A percentile compares a stretch with the other conserved stretches of the same genome.
phyloP scores from a whole-genome alignment of 2,888 invertebrate species.

The Limnephilus auricula region DNA sequence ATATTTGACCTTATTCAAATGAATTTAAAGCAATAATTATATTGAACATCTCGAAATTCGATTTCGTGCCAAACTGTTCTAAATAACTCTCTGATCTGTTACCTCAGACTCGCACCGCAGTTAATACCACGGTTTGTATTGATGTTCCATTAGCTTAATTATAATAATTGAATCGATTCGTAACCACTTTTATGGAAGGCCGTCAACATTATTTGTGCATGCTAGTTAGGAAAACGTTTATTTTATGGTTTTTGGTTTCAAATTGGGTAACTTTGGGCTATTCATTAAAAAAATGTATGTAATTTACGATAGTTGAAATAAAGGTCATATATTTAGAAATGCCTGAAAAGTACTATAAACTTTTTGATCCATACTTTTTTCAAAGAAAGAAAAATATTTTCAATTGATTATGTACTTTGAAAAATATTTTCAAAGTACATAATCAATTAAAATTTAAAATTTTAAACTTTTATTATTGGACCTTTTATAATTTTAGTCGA shows the following conservation, averaged over 20 bases:
- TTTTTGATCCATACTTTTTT: not conserved
- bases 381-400: too few species aligned
- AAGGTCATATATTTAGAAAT: not conserved
- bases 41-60: not conserved
- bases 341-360: not conserved
- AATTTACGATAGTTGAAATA: not conserved
- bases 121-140: slow-evolving; percentile 5
- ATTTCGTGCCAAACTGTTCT: slow-evolving; percentile 2
- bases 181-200: slow-evolving; percentile 24
- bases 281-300: not conserved
- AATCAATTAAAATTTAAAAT: too few species aligned
- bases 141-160: slow-evolving; percentile 10
- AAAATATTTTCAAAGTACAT: too few species aligned
- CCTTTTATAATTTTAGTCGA: not conserved
- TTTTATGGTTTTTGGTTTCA: not conserved
- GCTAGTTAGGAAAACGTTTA: slow-evolving; percentile 2
- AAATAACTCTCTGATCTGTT: not conserved
- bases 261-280: not conserved
- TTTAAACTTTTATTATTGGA: not conserved
- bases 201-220: slow-evolving; percentile 15
- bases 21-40: slow-evolving; percentile 2
- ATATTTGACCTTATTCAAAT: not conserved
- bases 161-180: slow-evolving; percentile 24
- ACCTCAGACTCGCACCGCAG: slow-evolving; percentile 10
- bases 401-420: too few species aligned